Conservation (phyloP, 1,140 invertebrate species). For the Aphaenogaster ashmeadi region DNA sequence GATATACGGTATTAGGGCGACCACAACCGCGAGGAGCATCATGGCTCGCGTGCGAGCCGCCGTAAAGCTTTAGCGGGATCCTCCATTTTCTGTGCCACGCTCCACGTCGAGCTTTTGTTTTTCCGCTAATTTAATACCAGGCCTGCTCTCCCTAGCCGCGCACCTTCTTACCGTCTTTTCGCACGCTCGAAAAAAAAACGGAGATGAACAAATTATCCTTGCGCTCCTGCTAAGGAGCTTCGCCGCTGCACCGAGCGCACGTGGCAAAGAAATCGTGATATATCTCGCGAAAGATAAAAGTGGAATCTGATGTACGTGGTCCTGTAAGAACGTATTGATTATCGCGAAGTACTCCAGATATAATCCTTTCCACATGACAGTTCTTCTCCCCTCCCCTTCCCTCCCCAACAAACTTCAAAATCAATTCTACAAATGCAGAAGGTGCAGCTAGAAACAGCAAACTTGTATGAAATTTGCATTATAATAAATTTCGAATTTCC, state of each 20-base stretch:
- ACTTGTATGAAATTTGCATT: not conserved
- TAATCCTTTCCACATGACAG: not conserved
- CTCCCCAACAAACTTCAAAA: not conserved
- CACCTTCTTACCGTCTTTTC: not conserved
- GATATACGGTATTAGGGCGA: slow-evolving; percentile 32
- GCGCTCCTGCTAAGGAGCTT: not conserved
- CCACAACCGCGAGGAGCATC: slow-evolving; percentile 45
- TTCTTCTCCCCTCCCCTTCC: not conserved
- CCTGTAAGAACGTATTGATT: not conserved
- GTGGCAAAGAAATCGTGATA: not conserved
- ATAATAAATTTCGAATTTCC: not conserved
- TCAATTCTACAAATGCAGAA: not conserved
- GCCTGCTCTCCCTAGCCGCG: slow-evolving; percentile 1
- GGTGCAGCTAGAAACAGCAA: slow-evolving; percentile 13
- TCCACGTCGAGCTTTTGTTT: slow-evolving; percentile 61
- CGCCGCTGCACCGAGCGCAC: not conserved
- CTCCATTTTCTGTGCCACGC: slow-evolving; percentile 28
- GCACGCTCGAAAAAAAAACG: not conserved
- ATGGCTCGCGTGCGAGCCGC: not conserved
- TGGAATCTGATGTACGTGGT: not conserved
- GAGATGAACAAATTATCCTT: not conserved
- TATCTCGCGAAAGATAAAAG: not conserved
- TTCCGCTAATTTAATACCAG: slow-evolving; percentile 2
- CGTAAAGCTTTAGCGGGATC: slow-evolving; percentile 25
- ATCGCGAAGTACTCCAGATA: not conserved